Conservation (phyloP, 92 coral and sea anemone species). For the Palythoa heliodiscus region DNA sequence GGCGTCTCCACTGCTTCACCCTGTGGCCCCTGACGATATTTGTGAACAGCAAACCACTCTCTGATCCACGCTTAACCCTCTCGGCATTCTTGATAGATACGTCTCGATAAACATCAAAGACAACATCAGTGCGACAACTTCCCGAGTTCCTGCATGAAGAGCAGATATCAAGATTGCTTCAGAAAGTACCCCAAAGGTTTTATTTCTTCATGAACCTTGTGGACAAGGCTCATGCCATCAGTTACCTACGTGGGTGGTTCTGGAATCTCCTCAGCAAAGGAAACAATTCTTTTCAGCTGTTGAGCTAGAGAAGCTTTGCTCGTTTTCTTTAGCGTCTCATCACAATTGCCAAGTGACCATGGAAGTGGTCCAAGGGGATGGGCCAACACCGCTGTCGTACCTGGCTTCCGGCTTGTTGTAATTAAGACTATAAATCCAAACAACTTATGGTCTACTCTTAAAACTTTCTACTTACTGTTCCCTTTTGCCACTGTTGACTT, state of each 20-base stretch:
- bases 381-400: conserved; percentile 53
- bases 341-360: conserved; percentile 56
- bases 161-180: conserved; percentile 40
- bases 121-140: conserved; percentile 43
- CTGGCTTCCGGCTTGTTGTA: conserved; percentile 60
- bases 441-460: conserved; percentile 63
- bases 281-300: conserved; percentile 49
- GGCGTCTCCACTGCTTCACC: conserved; percentile 34
- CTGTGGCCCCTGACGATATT: conserved; percentile 35
- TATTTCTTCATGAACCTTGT: conserved; percentile 43
- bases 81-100: conserved; percentile 63
- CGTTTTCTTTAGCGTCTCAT: conserved; percentile 63
- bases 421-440: conserved; percentile 69
- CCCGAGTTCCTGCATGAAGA: conserved; percentile 6
- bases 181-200: conserved; percentile 56
- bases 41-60: conserved; percentile 36
- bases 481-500: conserved; percentile 50
- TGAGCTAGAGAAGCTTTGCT: conserved; percentile 54
- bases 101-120: conserved; percentile 46
- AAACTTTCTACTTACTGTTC: conserved; percentile 52
- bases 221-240: conserved; percentile 65
- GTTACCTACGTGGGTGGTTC: conserved; percentile 50
- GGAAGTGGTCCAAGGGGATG: conserved; percentile 66
- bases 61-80: conserved; percentile 47
- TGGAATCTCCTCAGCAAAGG: conserved; percentile 42